These are phyloP conservation scores for Dryas iulia DNA, from an alignment of 1,140 invertebrate species.

Conservation along the genomic window DNA sequence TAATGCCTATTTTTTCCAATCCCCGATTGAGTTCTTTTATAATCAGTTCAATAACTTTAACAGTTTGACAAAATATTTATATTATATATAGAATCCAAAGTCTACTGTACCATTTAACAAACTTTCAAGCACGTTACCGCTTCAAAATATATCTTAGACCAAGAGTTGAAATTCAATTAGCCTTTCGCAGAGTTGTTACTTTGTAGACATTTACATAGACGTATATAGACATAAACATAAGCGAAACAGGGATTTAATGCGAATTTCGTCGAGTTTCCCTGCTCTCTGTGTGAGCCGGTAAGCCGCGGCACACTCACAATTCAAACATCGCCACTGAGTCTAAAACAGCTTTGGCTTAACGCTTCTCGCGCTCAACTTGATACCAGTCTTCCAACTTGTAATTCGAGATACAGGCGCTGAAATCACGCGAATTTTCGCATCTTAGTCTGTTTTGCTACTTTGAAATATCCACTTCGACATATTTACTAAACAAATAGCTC, in stretches of 20 bases:
- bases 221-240: constrained; percentile 53
- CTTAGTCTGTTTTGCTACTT: constrained; percentile 24
- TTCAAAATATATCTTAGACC: not conserved
- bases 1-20: too few species aligned
- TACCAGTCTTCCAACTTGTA: constrained; percentile 72
- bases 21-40: too few species aligned
- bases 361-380: constrained; percentile 63
- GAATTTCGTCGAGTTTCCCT: constrained; percentile 62
- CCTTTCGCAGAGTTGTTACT: constrained; percentile 38
- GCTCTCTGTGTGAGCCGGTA: constrained; percentile 53
- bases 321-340: constrained; percentile 62
- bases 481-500: too few species aligned
- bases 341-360: constrained; percentile 68
- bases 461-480: not conserved
- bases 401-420: constrained; percentile 69
- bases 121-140: not conserved
- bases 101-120: not conserved
- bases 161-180: constrained; percentile 31
- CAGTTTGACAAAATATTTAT: too few species aligned
- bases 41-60: too few species aligned
- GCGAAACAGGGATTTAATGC: constrained; percentile 66
- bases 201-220: constrained; percentile 32
- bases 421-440: constrained; percentile 74
- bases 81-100: not conserved
- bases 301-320: constrained; percentile 62